These are phyloP conservation scores for Xiphorhynchus elegans DNA, from an alignment of 2,113 vertebrate genomes.

Conservation along the genomic window DNA sequence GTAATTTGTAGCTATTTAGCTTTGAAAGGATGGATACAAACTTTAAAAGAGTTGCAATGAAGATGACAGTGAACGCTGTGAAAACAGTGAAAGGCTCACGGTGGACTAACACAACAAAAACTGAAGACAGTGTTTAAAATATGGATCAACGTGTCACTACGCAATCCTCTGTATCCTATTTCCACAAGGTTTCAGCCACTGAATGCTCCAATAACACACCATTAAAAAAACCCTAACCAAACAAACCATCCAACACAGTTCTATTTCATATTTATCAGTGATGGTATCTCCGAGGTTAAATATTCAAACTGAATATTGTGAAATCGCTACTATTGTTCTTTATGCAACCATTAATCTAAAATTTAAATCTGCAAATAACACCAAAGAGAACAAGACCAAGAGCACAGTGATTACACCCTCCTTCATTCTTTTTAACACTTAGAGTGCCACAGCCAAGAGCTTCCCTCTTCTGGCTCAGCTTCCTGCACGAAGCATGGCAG, in stretches of 20 bases:
- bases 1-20: not conserved
- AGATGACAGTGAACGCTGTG: fast-evolving
- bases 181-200: not conserved
- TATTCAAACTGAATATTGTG: not conserved
- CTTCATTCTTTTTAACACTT: not conserved
- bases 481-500: not conserved
- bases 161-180: not conserved
- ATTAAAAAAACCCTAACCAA: not conserved
- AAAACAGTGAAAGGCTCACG: not conserved
- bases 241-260: not conserved
- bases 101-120: not conserved
- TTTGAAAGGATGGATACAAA: not conserved
- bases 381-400: not conserved
- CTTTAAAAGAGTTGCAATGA: not conserved
- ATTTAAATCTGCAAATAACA: not conserved
- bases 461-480: not conserved
- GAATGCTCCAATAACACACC: not conserved
- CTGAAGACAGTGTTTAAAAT: not conserved
- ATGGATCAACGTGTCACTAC: fast-evolving
- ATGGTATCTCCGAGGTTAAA: not conserved
- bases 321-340: not conserved
- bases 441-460: not conserved
- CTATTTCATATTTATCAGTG: not conserved
- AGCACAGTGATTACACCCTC: not conserved
- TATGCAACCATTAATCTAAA: not conserved